A percentile compares a stretch with the other conserved stretches of the same genome.
These are phyloP conservation scores for Adelphocoris suturalis DNA, from an alignment of 2,888 invertebrate genomes.

Conservation along the genomic window DNA sequence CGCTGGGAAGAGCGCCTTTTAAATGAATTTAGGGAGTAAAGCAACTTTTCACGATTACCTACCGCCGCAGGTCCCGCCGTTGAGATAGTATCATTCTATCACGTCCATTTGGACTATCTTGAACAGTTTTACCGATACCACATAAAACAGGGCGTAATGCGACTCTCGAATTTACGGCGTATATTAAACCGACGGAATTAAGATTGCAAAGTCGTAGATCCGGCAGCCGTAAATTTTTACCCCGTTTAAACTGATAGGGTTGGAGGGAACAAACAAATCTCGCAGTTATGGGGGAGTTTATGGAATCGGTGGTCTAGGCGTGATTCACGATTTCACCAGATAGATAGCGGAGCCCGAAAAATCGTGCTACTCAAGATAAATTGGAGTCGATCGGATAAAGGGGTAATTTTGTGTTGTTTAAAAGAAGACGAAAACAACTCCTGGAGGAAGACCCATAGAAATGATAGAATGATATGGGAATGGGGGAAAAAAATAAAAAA, in stretches of 20 bases:
- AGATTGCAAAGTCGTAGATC: neutral
- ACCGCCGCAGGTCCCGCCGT: too few species aligned
- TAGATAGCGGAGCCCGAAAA: neutral
- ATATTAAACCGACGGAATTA: neutral
- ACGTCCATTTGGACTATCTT: neutral
- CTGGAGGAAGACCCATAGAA: too few species aligned
- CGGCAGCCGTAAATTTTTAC: neutral
- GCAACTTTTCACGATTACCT: too few species aligned
- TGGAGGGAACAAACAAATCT: neutral
- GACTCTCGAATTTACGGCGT: constrained; percentile 7
- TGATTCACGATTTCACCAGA: neutral
- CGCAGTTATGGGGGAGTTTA: neutral
- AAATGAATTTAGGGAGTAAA: too few species aligned
- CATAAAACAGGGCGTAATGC: neutral
- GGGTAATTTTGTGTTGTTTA: too few species aligned
- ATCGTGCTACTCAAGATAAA: too few species aligned
- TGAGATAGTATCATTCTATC: neutral
- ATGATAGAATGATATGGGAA: too few species aligned
- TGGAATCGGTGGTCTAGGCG: neutral
- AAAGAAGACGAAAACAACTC: too few species aligned
- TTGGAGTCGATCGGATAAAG: too few species aligned
- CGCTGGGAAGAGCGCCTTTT: too few species aligned
- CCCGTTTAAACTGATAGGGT: neutral
- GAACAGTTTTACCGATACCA: neutral
- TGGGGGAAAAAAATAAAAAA: too few species aligned